These are phyloP conservation scores for Zygaena filipendulae DNA, from an alignment of 2,888 invertebrate species.

Conservation along the genomic window DNA sequence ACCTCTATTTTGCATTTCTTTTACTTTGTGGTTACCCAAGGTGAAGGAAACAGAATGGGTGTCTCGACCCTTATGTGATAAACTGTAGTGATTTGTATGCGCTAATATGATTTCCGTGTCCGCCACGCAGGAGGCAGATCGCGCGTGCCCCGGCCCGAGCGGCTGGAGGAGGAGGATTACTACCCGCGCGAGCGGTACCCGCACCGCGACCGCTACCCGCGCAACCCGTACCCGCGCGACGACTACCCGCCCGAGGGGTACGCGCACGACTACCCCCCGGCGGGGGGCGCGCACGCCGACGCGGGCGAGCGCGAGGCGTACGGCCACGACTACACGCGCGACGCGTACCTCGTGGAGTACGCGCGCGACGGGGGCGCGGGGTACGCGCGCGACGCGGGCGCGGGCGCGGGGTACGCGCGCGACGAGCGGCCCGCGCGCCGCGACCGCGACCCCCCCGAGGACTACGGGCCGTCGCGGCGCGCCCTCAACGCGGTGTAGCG, in stretches of 20 bases:
- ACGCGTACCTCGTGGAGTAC: slow-evolving; percentile 46
- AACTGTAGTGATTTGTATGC: too few species aligned
- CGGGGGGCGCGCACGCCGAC: slow-evolving; percentile 35
- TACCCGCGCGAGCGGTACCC: slow-evolving; percentile 28
- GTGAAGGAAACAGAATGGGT: too few species aligned
- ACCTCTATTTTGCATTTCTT: too few species aligned
- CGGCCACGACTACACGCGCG: slow-evolving; percentile 44
- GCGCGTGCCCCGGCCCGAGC: slow-evolving; percentile 61
- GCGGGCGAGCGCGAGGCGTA: slow-evolving; percentile 48
- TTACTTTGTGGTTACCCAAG: too few species aligned
- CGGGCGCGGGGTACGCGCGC: slow-evolving; percentile 29
- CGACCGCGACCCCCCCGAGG: slow-evolving; percentile 54
- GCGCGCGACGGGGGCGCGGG: slow-evolving; percentile 25
- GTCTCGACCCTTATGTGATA: too few species aligned
- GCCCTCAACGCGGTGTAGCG: slow-evolving; percentile 80
- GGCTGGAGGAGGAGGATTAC: slow-evolving; percentile 69
- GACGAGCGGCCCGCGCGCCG: slow-evolving; percentile 52
- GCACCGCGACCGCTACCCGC: slow-evolving; percentile 43
- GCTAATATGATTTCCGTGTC: too few species aligned
- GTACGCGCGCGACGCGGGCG: slow-evolving; percentile 62
- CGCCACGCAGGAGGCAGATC: slow-evolving; percentile 44
- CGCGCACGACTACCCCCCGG: slow-evolving; percentile 16
- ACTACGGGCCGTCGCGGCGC: slow-evolving; percentile 73
- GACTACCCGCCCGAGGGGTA: slow-evolving; percentile 33
- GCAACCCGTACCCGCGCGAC: slow-evolving; percentile 38